Conservation (phyloP, 1,140 invertebrate genomes). For the Nasonia longicornis region DNA sequence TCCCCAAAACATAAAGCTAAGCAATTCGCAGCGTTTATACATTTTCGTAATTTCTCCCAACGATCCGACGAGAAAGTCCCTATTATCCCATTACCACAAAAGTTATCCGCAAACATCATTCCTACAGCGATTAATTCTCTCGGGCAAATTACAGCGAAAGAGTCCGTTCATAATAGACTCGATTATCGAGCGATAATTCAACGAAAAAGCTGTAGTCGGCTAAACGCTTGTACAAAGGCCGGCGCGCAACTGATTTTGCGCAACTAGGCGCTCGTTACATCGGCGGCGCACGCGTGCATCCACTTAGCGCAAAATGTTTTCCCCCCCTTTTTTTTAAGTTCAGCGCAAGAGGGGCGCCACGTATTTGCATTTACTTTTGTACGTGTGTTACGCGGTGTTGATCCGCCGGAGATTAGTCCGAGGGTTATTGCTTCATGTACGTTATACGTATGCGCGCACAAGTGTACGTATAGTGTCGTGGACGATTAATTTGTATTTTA, state of each 20-base stretch:
- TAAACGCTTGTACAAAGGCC: neutral
- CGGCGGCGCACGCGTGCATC: neutral
- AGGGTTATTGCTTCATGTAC: neutral
- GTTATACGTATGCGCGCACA: neutral
- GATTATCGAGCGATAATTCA: slow-evolving; percentile 33
- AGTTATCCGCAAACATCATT: too few species aligned
- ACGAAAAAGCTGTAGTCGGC: neutral
- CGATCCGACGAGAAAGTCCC: too few species aligned
- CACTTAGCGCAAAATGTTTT: neutral
- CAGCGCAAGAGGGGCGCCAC: neutral
- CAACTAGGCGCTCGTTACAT: slow-evolving; percentile 25
- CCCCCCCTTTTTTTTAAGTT: neutral
- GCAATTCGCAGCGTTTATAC: too few species aligned
- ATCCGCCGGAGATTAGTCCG: slow-evolving; percentile 50
- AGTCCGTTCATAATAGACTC: neutral
- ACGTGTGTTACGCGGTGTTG: neutral
- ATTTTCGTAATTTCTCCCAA: too few species aligned
- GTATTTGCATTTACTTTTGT: slow-evolving; percentile 33
- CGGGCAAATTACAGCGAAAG: too few species aligned
- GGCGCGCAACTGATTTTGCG: slow-evolving; percentile 22
- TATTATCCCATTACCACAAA: too few species aligned
- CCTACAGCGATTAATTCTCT: too few species aligned
- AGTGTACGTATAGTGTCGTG: neutral
- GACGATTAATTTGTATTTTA: slow-evolving; percentile 6
- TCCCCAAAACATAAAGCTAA: too few species aligned